Evolutionary conservation across 2,888 invertebrate species (phyloP), one percentile per base, ranked within the genome.

Genomic region (Crocallis elinguaria): DNA sequence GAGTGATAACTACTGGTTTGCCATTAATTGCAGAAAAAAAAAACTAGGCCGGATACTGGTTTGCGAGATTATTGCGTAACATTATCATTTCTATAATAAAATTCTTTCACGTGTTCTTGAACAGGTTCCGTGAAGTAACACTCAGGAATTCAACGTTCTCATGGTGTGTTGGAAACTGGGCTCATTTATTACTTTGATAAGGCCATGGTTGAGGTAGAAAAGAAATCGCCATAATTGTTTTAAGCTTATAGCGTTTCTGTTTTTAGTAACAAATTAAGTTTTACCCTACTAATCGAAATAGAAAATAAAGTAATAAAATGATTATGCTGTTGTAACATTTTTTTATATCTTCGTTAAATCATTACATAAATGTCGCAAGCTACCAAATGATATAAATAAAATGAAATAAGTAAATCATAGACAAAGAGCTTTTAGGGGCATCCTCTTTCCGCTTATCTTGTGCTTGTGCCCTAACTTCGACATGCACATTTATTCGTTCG

Each of bases 401-500:
- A 9, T 30, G 13, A 30, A 14, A 29, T 8, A 29, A 4, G n/a
- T 29, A 11, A 29, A n/a, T 29, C 1, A n/a, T n/a, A n/a, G 3
- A 12, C 29, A 29, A 3, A 11, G 0, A 16, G 9, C 3, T 16
- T 16, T 16, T 8, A 43, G 33, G 21, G 42, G 19, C 42, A n/a
- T 17, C 19, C 32, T 8, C 16, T 21, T 2, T 17, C 21, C 36
- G 37, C 43, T 23, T 12, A 19, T 12, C 19, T 12, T 17, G 12
- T 16, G 9, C 11, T 43, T 11, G 8, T 6, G 38, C 13, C 17
- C 11, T n/a, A 9, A 6, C 36, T 17, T 3, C 43, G 67, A 66
- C 66, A 76, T 66, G 72, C 75, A 45, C 66, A 64, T 32, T 73
- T 67, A 57, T 27, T 58, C 49, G 56, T 30, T 51, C 59, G 69